These are phyloP conservation scores for Aphaenogaster rudis DNA, from an alignment of 1,140 invertebrate species.

Conservation along the genomic window DNA sequence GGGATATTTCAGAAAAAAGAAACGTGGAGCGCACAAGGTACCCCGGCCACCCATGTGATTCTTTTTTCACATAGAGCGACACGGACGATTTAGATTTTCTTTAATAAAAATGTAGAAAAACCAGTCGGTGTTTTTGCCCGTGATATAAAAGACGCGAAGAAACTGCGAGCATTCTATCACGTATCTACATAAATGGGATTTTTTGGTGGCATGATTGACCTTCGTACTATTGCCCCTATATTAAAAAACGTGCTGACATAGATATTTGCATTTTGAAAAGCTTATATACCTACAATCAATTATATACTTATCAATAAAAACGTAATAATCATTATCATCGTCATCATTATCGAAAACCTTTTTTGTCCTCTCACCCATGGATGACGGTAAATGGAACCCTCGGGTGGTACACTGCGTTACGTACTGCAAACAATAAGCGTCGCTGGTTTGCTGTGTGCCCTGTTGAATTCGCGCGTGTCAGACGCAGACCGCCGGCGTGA, in stretches of 20 bases:
- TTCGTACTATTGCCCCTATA: background rate
- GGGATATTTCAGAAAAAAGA: background rate
- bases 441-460: slow-evolving; percentile 81
- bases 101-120: background rate
- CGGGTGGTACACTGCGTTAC: slow-evolving; percentile 27
- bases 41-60: background rate
- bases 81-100: background rate
- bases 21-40: background rate
- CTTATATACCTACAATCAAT: background rate
- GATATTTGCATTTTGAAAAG: background rate
- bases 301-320: background rate
- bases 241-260: background rate
- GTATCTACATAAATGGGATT: background rate
- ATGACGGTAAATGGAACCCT: slow-evolving; percentile 15
- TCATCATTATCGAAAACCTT: background rate
- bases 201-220: background rate
- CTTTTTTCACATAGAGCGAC: background rate
- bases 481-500: slow-evolving; percentile 80
- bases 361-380: background rate
- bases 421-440: slow-evolving; percentile 80
- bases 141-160: background rate
- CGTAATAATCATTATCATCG: background rate
- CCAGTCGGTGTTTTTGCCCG: background rate
- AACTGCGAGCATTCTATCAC: background rate
- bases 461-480: slow-evolving; percentile 84